Evolutionary conservation across 2,797 vertebrate species (phyloP), one percentile per base, ranked within the genome.

Genomic region (Threskiornis aethiopicus): DNA sequence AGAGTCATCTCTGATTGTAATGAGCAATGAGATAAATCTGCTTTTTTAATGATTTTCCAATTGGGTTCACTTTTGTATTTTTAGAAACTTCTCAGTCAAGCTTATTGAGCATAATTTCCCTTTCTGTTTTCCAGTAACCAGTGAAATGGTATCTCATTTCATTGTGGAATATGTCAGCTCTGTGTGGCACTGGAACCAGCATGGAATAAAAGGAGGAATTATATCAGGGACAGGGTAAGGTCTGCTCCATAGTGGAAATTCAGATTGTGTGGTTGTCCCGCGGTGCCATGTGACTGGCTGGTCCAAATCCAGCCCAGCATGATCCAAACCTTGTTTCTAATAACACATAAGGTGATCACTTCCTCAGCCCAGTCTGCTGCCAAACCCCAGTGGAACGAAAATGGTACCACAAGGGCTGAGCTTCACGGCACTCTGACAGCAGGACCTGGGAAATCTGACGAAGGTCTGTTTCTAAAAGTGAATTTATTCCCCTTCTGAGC

Each of bases 351-450:
- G 35, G 58, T 49, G 73, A 69, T 76, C 5, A 3, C 13, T 75
- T 61, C 54, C 31, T 67, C 22, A 84, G 51, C 29, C 15, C 26
- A 37, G 29, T 11, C 35, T 71, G 54, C 57, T 88, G 72, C 69
- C 71, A 84, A 41, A 67, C 10, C 22, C 37, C 33, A 71, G 37
- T 0, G 0, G 52, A 86, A 79, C 0, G 2, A 26, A 67, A 81
- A 75, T 0, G 0, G 18, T 21, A 37, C 29, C 20, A 4, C 9
- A 22, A 42, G 6, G 20, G 33, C 70, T 91, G 57, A 78, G 9
- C 41, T 93, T 82, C 66, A 51, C 2, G 3, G 37, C 29, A 33
- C 42, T 79, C n/a, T 22, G 37, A 54, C n/a, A 72, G 28, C 28
- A 69, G 39, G 28, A 41, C 29, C 21, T 51, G 47, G 42, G 28